Evolutionary conservation across 2,888 invertebrate species (phyloP), one percentile per base, ranked within the genome.

Genomic region (Lasioglossum morio): DNA sequence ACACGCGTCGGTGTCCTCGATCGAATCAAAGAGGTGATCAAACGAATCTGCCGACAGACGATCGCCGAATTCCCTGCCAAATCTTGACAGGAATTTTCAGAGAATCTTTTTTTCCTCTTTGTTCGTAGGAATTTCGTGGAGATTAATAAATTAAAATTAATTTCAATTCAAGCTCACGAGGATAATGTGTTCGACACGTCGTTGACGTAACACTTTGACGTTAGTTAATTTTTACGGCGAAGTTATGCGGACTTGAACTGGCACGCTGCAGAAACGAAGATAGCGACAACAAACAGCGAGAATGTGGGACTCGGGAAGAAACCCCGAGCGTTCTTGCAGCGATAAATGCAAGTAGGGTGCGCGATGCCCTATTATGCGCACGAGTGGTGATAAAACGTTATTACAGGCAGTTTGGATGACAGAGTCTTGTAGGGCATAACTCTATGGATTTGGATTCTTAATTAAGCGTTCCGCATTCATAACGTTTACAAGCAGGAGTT

Each of bases 341-440:
- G 48, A 73, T 73, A 48, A 73, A 73, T 73, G 73, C 73, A 34
- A 48, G 73, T 48, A 48, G 73, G 73, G 48, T 73, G 72, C 30
- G 46, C 23, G 48, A 34, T 73, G 73, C 73, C 27, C 73, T 48
- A 73, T 73, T 73, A 73, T 73, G 73, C 48, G 48, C 48, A 53
- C 46, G 73, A 46, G 73, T 73, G 48, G 48, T 73, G 30, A 73
- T 73, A 48, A 48, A 73, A 73, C 46, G 73, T 73, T 73, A 73
- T 73, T 73, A 34, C 73, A 48, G 73, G 73, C 48, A 48, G 43
- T 73, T 73, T 73, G 48, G 73, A 23, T 34, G 48, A 48, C 73
- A 73, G 34, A 48, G 73, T 73, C 73, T 73, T 48, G 30, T 73
- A 53, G 43, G 73, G 48, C 19, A 48, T 48, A 53, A 73, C 73